Percentiles rank a stretch among this genome's conserved stretches.
phyloP scores from a whole-genome alignment of 2,113 vertebrate genomes.

The Cisticola juncidis region DNA sequence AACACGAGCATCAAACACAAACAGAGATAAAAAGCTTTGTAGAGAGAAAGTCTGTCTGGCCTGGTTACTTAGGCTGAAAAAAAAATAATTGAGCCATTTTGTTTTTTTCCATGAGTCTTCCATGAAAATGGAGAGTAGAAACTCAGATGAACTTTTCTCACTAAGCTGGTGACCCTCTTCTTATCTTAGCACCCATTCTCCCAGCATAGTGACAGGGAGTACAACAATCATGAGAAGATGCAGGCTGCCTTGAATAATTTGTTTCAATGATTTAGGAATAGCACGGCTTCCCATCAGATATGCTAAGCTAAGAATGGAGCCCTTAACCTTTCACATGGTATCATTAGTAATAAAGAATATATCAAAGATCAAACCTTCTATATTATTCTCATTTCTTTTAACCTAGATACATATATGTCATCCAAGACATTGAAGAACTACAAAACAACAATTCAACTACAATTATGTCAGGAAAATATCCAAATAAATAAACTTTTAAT shows the following conservation, averaged over 20 bases:
- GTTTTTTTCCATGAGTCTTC: neutral
- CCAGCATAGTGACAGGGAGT: neutral
- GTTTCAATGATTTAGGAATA: neutral
- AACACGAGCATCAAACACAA: neutral
- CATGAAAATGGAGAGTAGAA: neutral
- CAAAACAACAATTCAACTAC: conserved; percentile 73
- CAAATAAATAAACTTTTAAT: conserved; percentile 87
- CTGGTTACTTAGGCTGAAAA: neutral
- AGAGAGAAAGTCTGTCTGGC: neutral
- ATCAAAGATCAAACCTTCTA: conserved; percentile 13
- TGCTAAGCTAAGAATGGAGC: conserved; percentile 33
- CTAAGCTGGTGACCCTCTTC: neutral
- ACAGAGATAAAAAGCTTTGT: neutral
- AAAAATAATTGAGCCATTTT: neutral
- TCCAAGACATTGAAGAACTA: conserved; percentile 64
- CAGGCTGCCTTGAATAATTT: neutral
- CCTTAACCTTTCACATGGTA: neutral
- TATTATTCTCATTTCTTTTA: conserved; percentile 45
- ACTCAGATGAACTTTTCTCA: neutral
- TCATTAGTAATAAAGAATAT: conserved; percentile 30
- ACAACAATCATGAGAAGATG: neutral
- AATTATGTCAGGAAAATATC: conserved; percentile 74
- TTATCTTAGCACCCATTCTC: neutral
- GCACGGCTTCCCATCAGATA: neutral
- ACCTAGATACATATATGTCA: conserved; percentile 62